Conservation (phyloP, 2,888 invertebrate species). For the Vannuccia rotundouncinata region DNA sequence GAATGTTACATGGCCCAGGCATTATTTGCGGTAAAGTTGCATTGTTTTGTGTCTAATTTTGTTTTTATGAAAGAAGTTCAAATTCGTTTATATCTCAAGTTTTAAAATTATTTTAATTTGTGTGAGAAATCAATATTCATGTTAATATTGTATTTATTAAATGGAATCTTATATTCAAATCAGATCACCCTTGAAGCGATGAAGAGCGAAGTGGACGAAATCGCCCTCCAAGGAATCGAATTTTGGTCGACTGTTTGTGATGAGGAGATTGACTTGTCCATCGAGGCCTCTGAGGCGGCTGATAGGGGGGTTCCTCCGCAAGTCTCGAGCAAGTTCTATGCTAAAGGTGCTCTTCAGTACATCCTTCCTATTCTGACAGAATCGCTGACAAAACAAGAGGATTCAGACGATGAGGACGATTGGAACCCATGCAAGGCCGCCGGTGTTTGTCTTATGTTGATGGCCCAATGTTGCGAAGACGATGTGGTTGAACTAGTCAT, state of each 20-base stretch:
- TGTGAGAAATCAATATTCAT: background rate
- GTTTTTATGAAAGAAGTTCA: no score
- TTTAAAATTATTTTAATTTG: background rate
- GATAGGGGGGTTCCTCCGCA: constrained; percentile 89
- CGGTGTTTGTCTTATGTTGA: constrained; percentile 92
- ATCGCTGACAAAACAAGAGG: constrained; percentile 78
- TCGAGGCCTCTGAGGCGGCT: constrained; percentile 58
- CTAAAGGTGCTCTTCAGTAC: constrained; percentile 91
- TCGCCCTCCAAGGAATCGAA: constrained; percentile 94
- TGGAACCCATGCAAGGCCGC: constrained; percentile 99
- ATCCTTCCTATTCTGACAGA: constrained; percentile 87
- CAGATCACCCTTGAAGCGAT: constrained; percentile 93
- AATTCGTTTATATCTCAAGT: no score
- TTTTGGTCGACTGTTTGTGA: constrained; percentile 99
- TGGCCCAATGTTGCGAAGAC: constrained; percentile 93
- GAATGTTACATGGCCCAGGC: constrained; percentile 97
- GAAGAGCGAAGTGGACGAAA: constrained; percentile 90
- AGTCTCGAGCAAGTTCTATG: constrained; percentile 86
- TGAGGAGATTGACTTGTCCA: constrained; percentile 89
- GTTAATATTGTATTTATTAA: background rate
- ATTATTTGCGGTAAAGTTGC: constrained; percentile 71
- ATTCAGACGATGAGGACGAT: constrained; percentile 83
- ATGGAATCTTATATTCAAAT: background rate
- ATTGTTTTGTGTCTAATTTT: no score
- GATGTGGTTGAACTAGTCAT: constrained; percentile 88